phyloP scores from a whole-genome alignment of 2,888 invertebrate genomes.

The Temnothorax ravouxi region DNA sequence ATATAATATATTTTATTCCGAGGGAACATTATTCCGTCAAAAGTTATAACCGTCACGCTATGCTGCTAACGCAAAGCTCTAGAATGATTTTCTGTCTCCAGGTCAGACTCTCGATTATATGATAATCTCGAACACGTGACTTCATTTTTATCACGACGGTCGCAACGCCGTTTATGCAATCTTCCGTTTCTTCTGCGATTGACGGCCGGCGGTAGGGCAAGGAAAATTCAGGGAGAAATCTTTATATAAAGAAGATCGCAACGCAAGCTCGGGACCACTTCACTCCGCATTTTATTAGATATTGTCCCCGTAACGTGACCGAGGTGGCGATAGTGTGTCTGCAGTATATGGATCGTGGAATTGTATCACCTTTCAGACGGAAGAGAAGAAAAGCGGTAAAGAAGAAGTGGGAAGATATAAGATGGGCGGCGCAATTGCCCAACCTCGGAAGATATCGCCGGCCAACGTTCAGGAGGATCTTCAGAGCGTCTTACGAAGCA shows the following conservation, averaged over 20 bases:
- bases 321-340: conserved; percentile 56
- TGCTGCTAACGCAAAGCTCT: background rate
- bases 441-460: conserved; percentile 65
- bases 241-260: conserved; percentile 67
- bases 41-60: background rate
- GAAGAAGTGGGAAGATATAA: conserved; percentile 24
- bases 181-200: conserved; percentile 42
- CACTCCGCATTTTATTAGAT: conserved; percentile 80
- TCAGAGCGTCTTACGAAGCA: conserved; percentile 59
- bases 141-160: conserved; percentile 41
- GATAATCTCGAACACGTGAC: conserved; percentile 63
- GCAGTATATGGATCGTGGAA: conserved; percentile 69
- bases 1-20: background rate
- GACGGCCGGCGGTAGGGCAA: conserved; percentile 37
- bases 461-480: conserved; percentile 60
- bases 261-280: conserved; percentile 69
- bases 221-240: conserved; percentile 62
- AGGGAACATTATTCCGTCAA: background rate
- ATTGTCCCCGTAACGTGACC: conserved; percentile 80
- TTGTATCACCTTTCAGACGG: conserved; percentile 62
- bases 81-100: background rate
- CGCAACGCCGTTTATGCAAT: conserved; percentile 61
- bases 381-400: conserved; percentile 25
- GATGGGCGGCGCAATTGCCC: conserved; percentile 54
- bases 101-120: conserved; percentile 33